phyloP scores from a whole-genome alignment of 2,797 vertebrate species.

The Crypturellus tataupa region DNA sequence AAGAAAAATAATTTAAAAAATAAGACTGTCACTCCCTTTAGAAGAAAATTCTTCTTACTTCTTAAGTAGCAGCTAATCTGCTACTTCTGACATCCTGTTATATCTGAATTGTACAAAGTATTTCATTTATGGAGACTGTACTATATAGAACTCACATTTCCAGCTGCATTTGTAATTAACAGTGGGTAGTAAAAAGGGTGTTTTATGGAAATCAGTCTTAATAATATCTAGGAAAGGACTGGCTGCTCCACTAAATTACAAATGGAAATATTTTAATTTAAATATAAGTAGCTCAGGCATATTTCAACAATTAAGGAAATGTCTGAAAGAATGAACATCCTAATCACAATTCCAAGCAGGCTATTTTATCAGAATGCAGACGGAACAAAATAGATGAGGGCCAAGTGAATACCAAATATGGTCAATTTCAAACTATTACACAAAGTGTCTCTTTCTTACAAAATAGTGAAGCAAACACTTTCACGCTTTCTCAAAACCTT shows the following conservation, averaged over 20 bases:
- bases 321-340: slow-evolving; percentile 48
- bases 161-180: slow-evolving; percentile 45
- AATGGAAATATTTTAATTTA: slow-evolving; percentile 69
- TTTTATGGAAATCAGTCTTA: slow-evolving; percentile 59
- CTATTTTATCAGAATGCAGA: slow-evolving; percentile 36
- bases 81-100: not conserved
- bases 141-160: slow-evolving; percentile 28
- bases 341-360: slow-evolving; percentile 57
- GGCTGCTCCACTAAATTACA: slow-evolving; percentile 63
- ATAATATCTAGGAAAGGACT: slow-evolving; percentile 27
- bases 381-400: slow-evolving; percentile 26
- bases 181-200: slow-evolving; percentile 27
- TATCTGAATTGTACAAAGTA: not conserved
- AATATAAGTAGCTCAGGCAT: slow-evolving; percentile 59
- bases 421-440: slow-evolving; percentile 37
- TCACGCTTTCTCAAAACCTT: not conserved
- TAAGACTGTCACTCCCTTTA: not conserved
- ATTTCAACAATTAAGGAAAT: slow-evolving; percentile 67
- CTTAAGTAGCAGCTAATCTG: not conserved
- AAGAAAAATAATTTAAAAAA: not conserved
- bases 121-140: not conserved
- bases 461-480: not conserved
- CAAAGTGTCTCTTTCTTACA: not conserved
- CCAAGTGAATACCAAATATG: slow-evolving; percentile 49
- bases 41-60: not conserved